These are phyloP conservation scores for Anoplophora glabripennis DNA, from an alignment of 1,140 invertebrate species.

Conservation along the genomic window DNA sequence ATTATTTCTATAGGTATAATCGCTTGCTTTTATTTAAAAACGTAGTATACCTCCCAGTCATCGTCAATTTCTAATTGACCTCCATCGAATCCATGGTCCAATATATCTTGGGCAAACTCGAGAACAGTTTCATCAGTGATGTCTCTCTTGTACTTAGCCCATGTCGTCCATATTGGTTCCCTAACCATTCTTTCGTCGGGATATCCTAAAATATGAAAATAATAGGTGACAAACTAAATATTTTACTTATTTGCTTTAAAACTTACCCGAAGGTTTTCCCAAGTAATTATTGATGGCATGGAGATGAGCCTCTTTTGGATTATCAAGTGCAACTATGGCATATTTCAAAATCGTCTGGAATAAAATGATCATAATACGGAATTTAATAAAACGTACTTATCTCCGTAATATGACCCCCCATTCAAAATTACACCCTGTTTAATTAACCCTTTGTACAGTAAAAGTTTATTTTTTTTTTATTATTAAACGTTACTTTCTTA, in stretches of 20 bases:
- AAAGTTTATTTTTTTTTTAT: too few relatives aligned
- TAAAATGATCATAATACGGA: background rate
- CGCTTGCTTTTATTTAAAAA: background rate
- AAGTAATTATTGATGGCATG: conserved; percentile 58
- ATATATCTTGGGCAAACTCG: conserved; percentile 71
- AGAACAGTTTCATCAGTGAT: conserved; percentile 67
- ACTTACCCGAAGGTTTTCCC: conserved; percentile 55
- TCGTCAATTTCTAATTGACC: conserved; percentile 91
- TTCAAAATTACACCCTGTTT: too few relatives aligned
- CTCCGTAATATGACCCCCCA: background rate
- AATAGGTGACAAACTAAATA: too few relatives aligned
- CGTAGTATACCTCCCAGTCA: conserved; percentile 69
- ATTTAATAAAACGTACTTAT: background rate
- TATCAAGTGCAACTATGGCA: conserved; percentile 54
- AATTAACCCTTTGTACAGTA: too few relatives aligned
- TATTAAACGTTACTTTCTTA: too few relatives aligned
- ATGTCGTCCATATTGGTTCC: conserved; percentile 89
- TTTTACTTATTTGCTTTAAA: background rate
- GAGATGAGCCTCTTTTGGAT: conserved; percentile 62
- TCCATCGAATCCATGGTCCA: conserved; percentile 65
- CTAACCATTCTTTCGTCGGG: conserved; percentile 72
- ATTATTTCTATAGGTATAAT: background rate
- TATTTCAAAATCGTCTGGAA: conserved; percentile 1
- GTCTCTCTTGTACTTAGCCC: conserved; percentile 72
- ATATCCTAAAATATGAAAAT: conserved; percentile 42